Base-by-base conservation (phyloP, 1,140 invertebrate species). In the Diploscapter pachys region DNA sequence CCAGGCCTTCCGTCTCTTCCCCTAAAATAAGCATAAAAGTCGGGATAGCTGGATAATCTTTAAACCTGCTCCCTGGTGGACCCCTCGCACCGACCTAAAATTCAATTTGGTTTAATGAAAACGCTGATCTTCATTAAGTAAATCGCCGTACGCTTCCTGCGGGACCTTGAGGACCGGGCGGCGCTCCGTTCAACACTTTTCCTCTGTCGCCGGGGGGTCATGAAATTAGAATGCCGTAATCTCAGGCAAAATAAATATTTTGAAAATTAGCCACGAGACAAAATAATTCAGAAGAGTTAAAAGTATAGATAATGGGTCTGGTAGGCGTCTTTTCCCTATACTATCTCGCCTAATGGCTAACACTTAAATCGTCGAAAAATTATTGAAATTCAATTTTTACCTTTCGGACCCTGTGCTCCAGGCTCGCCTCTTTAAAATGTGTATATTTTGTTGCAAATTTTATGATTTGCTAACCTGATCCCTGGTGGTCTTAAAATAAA, bases 121-220 rank as follows among this genome's bases (percentile, higher is more conserved):
- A 31, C 31, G 31, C 31, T 31, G 31, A 31, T 31, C 31, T 1
- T 31, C 31, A 13, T 8, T 13, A 64, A 64, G 51, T 6, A 8
- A 31, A 31, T 64, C 9, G 0, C 13, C 63, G 51, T 48, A 64
- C 72, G 0, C 70, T 74, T 72, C 78, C 78, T 51, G 78, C 31
- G 9, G 78, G 76, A 11, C 78, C 78, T 2, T 76, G 55, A 11
- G 78, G 78, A 8, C 78, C 78, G 51, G 78, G 78, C 11, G 78
- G 78, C 54, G 78, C 78, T 68, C 78, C 78, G 53, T 79, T 79
- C 9, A 79, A 73, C 2, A 79, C 78, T 57, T 79, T 78, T 75
- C 78, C 78, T 31, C 76, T 62, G 52, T 79, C 78, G 66, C 78
- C 78, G n/a, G 64, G 69, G n/a, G 78, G 78, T 79, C 31, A 31